phyloP scores from a whole-genome alignment of 1,140 invertebrate genomes.

The Streblospio benedicti region DNA sequence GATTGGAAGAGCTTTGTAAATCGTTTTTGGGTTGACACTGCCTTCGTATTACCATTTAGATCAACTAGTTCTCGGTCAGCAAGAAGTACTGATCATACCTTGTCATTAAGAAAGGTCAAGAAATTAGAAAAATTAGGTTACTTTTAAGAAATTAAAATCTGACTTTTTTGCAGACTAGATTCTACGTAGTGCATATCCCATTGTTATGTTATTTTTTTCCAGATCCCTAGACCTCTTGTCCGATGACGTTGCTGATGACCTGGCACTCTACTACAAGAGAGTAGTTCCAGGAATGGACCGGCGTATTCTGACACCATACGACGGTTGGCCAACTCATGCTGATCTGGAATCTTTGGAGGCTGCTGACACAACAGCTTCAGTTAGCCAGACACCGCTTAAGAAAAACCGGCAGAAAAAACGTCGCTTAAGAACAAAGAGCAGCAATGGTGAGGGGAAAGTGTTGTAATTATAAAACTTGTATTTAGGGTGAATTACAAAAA shows the following conservation, averaged over 20 bases:
- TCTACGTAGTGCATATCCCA: background rate
- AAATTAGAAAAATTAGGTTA: background rate
- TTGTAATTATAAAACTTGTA: too few species aligned
- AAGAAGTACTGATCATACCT: background rate
- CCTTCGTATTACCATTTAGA: background rate
- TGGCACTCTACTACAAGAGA: background rate
- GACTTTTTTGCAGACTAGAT: background rate
- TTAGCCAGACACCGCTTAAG: conserved; percentile 17
- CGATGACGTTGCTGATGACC: background rate
- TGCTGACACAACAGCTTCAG: conserved; percentile 45
- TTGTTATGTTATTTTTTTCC: background rate
- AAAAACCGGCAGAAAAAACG: conserved; percentile 27
- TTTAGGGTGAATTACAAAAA: too few species aligned
- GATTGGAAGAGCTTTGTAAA: background rate
- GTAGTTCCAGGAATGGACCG: conserved; percentile 45
- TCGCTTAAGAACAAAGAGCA: conserved; percentile 27
- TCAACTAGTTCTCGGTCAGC: background rate
- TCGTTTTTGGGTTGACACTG: background rate
- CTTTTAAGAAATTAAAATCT: background rate
- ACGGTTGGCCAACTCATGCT: conserved; percentile 51
- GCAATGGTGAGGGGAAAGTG: conserved; percentile 7
- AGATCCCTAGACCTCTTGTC: background rate
- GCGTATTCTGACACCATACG: conserved; percentile 57
- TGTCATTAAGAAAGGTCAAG: background rate
- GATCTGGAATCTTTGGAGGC: conserved; percentile 49